These are phyloP conservation scores for Nymphalis polychloros DNA, from an alignment of 2,888 invertebrate species.

Conservation along the genomic window DNA sequence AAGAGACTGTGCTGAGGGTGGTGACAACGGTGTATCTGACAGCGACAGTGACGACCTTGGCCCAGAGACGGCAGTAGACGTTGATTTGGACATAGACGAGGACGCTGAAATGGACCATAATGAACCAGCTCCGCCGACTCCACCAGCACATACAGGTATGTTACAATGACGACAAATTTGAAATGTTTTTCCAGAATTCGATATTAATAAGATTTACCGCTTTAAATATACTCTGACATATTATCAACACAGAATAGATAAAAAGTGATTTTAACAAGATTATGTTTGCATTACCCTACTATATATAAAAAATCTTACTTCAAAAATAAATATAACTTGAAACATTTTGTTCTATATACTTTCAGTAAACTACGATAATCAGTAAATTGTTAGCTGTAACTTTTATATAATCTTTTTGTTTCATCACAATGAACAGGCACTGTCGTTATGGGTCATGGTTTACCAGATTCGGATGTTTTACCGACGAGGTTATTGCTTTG, in stretches of 20 bases:
- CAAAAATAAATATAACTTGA: no score
- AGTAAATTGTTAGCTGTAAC: background rate
- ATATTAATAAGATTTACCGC: no score
- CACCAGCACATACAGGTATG: conserved; percentile 82
- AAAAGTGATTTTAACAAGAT: no score
- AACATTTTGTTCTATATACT: background rate
- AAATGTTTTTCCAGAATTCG: no score
- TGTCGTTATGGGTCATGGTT: conserved; percentile 9
- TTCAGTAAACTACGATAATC: background rate
- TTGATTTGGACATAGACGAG: conserved; percentile 72
- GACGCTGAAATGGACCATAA: conserved; percentile 56
- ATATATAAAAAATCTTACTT: no score
- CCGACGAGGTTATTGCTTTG: conserved; percentile 3
- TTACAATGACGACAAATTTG: conserved; percentile 1
- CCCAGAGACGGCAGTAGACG: conserved; percentile 89
- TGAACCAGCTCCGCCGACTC: conserved; percentile 80
- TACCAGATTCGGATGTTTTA: conserved; percentile 5
- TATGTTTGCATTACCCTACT: no score
- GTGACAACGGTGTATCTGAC: conserved; percentile 70
- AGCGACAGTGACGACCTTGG: conserved; percentile 87
- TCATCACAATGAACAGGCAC: background rate
- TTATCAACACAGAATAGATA: no score
- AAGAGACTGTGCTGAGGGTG: conserved; percentile 57
- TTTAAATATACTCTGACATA: no score
- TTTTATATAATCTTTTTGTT: conserved; percentile 1